Base-by-base conservation (phyloP, 2,797 vertebrate species). In the Pteropus rufus region DNA sequence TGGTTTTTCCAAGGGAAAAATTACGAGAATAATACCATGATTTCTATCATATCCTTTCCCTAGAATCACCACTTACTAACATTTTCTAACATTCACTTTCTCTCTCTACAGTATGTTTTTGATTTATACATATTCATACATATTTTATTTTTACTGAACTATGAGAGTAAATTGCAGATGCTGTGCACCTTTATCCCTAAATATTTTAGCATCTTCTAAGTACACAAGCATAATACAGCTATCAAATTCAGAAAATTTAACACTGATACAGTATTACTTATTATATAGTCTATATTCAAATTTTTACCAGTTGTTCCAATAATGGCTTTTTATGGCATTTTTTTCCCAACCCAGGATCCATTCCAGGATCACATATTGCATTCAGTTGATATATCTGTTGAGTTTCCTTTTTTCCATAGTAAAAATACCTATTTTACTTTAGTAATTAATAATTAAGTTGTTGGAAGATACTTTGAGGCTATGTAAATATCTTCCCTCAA, bases 381-480 rank as follows among this genome's bases (percentile, higher is more conserved):
- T 85, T 65, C 89, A 73, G 15, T 75, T 82, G 69, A 41, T 52
- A 0, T 56, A 52, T 77, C 56, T 95, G 5, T 49, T 86, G 69
- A 69, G 41, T 81, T 12, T 91, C 62, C 46, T 93, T 93, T 90
- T 76, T 16, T 72, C 62, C 52, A 24, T 15, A 44, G 54, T 69
- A 84, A 82, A 95, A 88, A 95, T 67, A 26, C 41, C n/a, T 62
- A 1, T 85, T 91, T 92, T 46, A 7, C 62, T 21, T 58, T 84
- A 56, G 14, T 90, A 64, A 77, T 80, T 84, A 92, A 84, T 94
- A 72, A 79, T 82, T 69, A 94, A 85, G 15, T 69, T 85, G 2
- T 69, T 76, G 62, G 76, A 65, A 88, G 41, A 67, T 36, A 52
- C 72, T 95, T 34, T 91, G 81, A 86, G 21, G 41, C 41, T 80